Conservation (phyloP, 2,113 vertebrate genomes). For the zebrafish (Danio rerio) region GRCz12tu NC_133179.1:4910501-4911000, state of each 20-base stretch:
- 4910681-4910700: slow-evolving; percentile 81
- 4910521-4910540: background rate
- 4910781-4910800: background rate
- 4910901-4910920: background rate
- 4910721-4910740: background rate
- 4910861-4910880: background rate
- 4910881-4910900: background rate
- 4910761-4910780: background rate
- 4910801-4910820: background rate
- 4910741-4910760: background rate
- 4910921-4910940: too few relatives aligned
- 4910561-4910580: slow-evolving; percentile 78
- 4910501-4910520: background rate
- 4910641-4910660: slow-evolving; percentile 88
- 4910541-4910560: background rate
- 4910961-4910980: too few relatives aligned
- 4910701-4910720: slow-evolving; percentile 5
- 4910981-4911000: background rate
- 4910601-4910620: slow-evolving; percentile 88
- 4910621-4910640: slow-evolving; percentile 89
- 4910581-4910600: slow-evolving; percentile 96
- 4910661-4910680: slow-evolving; percentile 86
- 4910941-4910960: too few relatives aligned
- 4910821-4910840: background rate
- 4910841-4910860: background rate